Evolutionary conservation across 2,797 vertebrate genomes (phyloP), one percentile per base, ranked within the genome.

Genomic region (Liasis olivaceus): DNA sequence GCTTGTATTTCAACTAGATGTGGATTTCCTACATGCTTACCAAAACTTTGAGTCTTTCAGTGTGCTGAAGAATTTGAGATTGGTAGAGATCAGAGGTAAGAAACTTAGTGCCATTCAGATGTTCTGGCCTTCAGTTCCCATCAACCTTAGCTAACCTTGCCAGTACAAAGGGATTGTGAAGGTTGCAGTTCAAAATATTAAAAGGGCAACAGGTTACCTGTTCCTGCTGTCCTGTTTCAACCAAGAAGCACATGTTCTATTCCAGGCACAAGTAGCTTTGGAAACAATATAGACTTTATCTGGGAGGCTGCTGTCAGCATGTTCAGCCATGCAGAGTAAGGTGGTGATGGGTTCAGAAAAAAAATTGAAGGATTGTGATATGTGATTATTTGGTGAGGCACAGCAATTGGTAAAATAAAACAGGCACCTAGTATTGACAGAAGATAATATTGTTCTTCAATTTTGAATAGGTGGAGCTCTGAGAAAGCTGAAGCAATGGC

Each of bases 401-500:
- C 2, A 24, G 66, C 59, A 56, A 91, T 64, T 81, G 87, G 62
- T 69, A 54, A 87, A 63, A 89, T 81, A 28, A 12, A 85, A 36
- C 56, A 28, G 62, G 84, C 54, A 51, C 62, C 64, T 51, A 59
- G 58, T 51, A 0, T 17, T 85, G 88, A 56, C 87, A 64, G 47
- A 91, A 91, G 60, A 58, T 85, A 56, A 93, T 15, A 24, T 58
- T 90, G 88, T 94, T 85, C 92, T 28, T 95, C 93, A 95, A 2
- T 88, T 47, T 28, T 15, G 84, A 85, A 88, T 36, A 66, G 91
- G 20, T 69, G 1, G 36, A 54, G 94, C 92, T 90, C 95, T 58
- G 88, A 92, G 95, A 95, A 95, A 31, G 86, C 42, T 31, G 89
- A 17, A 24, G 89, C 89, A 95, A 95, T 60, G 69, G 94, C 94